Base-by-base conservation (phyloP, 2,113 vertebrate species). In the Epinephelus fuscoguttatus region DNA sequence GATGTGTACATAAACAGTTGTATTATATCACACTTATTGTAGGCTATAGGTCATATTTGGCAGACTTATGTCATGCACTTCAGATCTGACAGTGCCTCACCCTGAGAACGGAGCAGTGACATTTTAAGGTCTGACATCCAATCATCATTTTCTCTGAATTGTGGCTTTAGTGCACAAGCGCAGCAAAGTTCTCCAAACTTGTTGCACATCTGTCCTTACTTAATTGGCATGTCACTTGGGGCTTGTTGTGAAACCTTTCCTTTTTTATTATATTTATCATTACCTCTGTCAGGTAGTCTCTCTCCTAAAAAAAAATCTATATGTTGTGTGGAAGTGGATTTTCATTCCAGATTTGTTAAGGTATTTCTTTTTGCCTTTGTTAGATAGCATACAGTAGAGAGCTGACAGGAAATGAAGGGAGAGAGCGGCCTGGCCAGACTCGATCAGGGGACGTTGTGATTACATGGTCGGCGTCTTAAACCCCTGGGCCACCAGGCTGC, bases 91-190 rank as follows among this genome's bases (percentile, higher is more conserved):
- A 85, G 73, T 52, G 50, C n/a, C 15, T 78, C 53, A 71, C 55
- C 69, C 60, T 14, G 70, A 79, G 67, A 82, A 68, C 55, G 59
- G 63, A 88, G 80, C 49, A n/a, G 45, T 84, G 80, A 79, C 90
- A 88, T 91, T 88, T 87, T 81, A 66, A 77, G 71, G 69, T 72
- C 67, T 80, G 87, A 89, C 88, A 84, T 70, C 52, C 40, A 71
- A 57, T 77, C 76, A 63, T 87, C 64, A 74, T 84, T 67, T 70
- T 61, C 53, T 68, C 17, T 80, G 69, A 86, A 75, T 74, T 80
- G 33, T 72, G 77, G 56, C 82, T 27, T 63, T 12, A 49, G 69
- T 71, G 73, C 61, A 57, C 53, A 82, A 71, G 6, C 72, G 52
- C 64, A 25, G 30, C 74, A 40, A 70, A 90, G 47, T 80, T 87